Percentiles rank a stretch among this genome's conserved stretches.
phyloP scores from a whole-genome alignment of 2,113 vertebrate species.

The Uropsilus gracilis region DNA sequence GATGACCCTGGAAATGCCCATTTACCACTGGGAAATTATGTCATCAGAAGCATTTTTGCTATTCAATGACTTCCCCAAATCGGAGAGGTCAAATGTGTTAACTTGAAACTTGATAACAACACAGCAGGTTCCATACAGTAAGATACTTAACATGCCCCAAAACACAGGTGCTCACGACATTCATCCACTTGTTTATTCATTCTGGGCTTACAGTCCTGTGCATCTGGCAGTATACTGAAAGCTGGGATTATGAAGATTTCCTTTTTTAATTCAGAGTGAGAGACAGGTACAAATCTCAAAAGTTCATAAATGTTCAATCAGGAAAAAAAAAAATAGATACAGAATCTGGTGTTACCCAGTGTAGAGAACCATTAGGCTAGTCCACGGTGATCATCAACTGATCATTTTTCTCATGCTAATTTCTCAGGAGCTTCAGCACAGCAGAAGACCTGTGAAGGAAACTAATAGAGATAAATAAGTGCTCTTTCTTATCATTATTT shows the following conservation, averaged over 20 bases:
- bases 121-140: no score
- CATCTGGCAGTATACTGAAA: background rate
- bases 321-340: slow-evolving; percentile 25
- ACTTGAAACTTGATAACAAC: background rate
- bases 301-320: background rate
- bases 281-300: background rate
- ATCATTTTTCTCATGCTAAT: background rate
- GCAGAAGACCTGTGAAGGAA: background rate
- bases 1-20: background rate
- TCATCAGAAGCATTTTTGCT: background rate
- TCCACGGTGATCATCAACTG: background rate
- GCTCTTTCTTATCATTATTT: background rate
- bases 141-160: background rate
- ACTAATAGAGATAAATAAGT: background rate
- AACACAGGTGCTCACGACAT: background rate
- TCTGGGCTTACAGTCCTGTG: background rate
- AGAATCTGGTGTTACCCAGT: background rate
- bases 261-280: background rate
- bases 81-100: background rate
- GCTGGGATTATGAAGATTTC: background rate
- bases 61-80: background rate
- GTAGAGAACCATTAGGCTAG: background rate
- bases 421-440: background rate
- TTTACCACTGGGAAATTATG: background rate
- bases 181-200: background rate